Conservation (phyloP, 1,140 invertebrate species). For the Copidosoma floridanum region DNA sequence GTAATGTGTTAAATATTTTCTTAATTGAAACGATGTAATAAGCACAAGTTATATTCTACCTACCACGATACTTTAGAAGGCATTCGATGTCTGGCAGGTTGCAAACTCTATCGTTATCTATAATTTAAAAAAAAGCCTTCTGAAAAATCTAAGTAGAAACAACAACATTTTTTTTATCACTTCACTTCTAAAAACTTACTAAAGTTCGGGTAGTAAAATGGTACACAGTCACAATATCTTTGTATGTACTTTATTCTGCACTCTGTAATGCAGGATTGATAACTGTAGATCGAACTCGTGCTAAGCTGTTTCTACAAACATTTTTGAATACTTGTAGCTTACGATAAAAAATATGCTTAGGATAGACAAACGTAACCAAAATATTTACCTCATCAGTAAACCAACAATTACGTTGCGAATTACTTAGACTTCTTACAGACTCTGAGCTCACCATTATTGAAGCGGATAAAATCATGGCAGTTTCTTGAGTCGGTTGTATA, state of each 20-base stretch:
- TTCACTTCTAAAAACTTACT: conserved; percentile 33
- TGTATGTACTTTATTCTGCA: conserved; percentile 32
- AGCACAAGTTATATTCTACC: too few relatives aligned
- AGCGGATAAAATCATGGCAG: conserved; percentile 31
- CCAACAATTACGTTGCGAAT: conserved; percentile 33
- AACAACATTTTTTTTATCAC: too few relatives aligned
- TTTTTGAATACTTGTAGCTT: too few relatives aligned
- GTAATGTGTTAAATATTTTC: too few relatives aligned
- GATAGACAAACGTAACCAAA: background rate
- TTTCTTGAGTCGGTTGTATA: conserved; percentile 30
- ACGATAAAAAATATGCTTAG: background rate
- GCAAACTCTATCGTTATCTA: conserved; percentile 33
- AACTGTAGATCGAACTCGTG: conserved; percentile 35
- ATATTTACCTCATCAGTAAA: conserved; percentile 37
- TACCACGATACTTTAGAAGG: conserved; percentile 28
- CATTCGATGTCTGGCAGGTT: conserved; percentile 38
- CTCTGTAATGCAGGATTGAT: conserved; percentile 43
- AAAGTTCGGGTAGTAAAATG: conserved; percentile 42
- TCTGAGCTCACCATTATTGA: conserved; percentile 28
- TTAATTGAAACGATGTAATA: too few relatives aligned
- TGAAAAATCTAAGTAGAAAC: too few relatives aligned
- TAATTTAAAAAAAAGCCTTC: too few relatives aligned
- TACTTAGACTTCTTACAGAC: conserved; percentile 26
- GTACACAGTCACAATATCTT: conserved; percentile 37
- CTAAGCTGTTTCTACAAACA: conserved; percentile 4